Base-by-base conservation (phyloP, 2,888 invertebrate species). In the Drosophila picticornis region DNA sequence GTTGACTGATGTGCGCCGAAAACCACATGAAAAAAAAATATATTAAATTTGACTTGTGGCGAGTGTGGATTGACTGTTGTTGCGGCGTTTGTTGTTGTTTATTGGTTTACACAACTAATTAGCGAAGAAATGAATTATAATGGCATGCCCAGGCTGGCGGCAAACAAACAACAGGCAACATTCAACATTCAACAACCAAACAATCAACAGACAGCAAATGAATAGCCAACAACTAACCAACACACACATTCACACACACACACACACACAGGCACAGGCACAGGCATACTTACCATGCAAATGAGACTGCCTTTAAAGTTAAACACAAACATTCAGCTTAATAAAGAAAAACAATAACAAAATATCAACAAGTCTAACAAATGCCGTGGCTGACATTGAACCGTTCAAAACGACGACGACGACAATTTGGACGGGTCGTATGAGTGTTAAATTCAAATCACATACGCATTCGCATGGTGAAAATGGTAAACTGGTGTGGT, bases 21-120 rank as follows among this genome's bases (percentile, higher is more conserved):
- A 79, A 66, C 70, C 80, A 63, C 80, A 80, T 71, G 73, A 68
- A 80, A 76, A 76, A 58, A 72, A 67, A 76, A 58, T 70, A 67
- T 70, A 76, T 74, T 57, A 67, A 68, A 72, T 75, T 70, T 65
- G 59, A 71, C 67, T 78, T 78, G 70, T 53, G 61, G 67, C 60
- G 59, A 56, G 57, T 67, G 70, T 66, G 69, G 77, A 77, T 73
- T 62, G 73, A 68, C 56, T 81, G 59, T 69, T 66, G 66, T 67
- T 71, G 57, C 38, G 61, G 58, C 43, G 27, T 32, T 53, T 63
- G 66, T 40, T 75, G 59, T 72, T 80, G 73, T 67, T 77, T 77
- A 72, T 80, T 83, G 83, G 77, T 82, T 83, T 77, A 80, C 80
- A 61, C 62, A 75, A 77, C 66, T 77, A 77, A 83, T 83, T 83